phyloP scores from a whole-genome alignment of 2,797 vertebrate genomes.

The Hirundo rustica region DNA sequence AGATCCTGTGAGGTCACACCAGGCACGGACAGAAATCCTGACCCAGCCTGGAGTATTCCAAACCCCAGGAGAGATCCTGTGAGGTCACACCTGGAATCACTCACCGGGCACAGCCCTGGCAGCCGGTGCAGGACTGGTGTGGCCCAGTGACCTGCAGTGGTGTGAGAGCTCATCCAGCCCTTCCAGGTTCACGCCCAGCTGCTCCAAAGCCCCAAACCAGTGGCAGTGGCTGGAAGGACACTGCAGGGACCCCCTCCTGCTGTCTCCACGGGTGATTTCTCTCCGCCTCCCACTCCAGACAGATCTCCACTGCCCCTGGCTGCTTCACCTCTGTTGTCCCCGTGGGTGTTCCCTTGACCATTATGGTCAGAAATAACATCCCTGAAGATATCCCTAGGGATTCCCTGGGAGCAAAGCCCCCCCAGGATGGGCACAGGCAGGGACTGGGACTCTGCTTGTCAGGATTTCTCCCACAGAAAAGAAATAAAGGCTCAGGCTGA shows the following conservation, averaged over 20 bases:
- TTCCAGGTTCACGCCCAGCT: not conserved
- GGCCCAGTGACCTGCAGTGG: fast-evolving
- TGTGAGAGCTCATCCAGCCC: not conserved
- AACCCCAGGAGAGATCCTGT: too few relatives aligned
- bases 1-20: not conserved
- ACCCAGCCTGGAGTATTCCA: not conserved
- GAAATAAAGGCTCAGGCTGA: not conserved
- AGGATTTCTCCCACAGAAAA: not conserved
- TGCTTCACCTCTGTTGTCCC: not conserved
- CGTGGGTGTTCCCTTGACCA: not conserved
- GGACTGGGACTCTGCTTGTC: fast-evolving
- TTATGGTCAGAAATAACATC: not conserved
- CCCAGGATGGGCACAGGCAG: fast-evolving
- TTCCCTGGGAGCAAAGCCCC: not conserved
- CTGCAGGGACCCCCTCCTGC: not conserved
- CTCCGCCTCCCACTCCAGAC: not conserved
- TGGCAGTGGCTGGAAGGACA: not conserved
- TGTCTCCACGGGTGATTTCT: not conserved
- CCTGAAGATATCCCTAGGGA: not conserved
- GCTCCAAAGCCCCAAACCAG: not conserved
- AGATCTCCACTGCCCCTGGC: not conserved
- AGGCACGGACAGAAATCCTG: not conserved
- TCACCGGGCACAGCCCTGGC: fast-evolving
- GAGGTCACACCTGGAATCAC: not conserved
- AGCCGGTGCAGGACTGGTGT: not conserved